Evolutionary conservation across 2,113 vertebrate species (phyloP), one percentile per base, ranked within the genome.

Genomic region (Salminus brasiliensis): DNA sequence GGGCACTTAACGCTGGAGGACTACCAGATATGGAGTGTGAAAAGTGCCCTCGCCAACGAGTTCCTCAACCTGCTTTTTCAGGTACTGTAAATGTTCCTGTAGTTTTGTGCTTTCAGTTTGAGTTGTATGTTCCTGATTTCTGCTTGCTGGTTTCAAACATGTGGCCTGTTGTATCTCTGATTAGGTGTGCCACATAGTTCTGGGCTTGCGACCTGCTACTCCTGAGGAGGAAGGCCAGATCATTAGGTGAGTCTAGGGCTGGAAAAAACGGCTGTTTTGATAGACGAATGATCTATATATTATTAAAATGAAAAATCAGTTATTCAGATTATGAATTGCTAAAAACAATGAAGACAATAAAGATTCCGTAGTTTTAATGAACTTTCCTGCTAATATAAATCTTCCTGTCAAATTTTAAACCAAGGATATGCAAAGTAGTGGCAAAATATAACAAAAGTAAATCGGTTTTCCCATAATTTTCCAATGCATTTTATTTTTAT

Each of bases 11-110:
- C 95, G 67, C 93, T 99, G 74, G 97, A 99, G 87, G 98, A 99
- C 87, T 99, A 99, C 89, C 98, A 99, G 92, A 99, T 99, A 81
- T 99, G 98, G 98, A 99, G 97, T 74, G 97, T 99, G 86, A 96
- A 97, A 92, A 99, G 96, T 83, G 94, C 97, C 43, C 94, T 99
- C 80, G 98, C 98, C 91, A 97, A 97, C 81, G 97, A 99, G 84
- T 99, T 99, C 90, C 91, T 99, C 87, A 99, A 98, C 87, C 94
- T 99, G 23, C 96, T 99, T 47, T 99, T 99, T 87, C 97, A 99
- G 96, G 98, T 98, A 85, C 67, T n/a, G 1, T 47, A 4, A 23
- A 57, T n/a, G 27, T 6, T 23, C 21, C 1, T 11, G 18, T 8
- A 0, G 6, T 21, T 4, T 23, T 13, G 12, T 10, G 39, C 8